Conservation (phyloP, 1,140 invertebrate species). For the Dendrolimus punctatus region DNA sequence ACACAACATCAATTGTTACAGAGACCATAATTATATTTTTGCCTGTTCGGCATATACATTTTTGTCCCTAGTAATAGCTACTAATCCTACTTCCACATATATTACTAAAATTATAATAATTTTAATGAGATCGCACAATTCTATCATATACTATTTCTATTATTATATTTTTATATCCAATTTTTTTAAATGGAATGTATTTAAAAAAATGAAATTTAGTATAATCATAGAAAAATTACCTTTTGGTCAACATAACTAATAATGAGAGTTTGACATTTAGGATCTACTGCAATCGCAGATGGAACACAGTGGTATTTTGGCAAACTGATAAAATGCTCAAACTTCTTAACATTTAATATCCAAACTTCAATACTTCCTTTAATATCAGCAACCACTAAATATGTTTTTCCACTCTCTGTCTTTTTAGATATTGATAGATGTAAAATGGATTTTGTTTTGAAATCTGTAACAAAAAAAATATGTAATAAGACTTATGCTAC, state of each 20-base stretch:
- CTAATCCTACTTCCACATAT: too few species aligned
- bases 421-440: constrained; percentile 69
- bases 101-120: too few species aligned
- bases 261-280: constrained; percentile 71
- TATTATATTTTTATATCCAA: too few species aligned
- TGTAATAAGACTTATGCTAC: too few species aligned
- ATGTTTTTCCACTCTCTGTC: constrained; percentile 66
- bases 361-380: constrained; percentile 76
- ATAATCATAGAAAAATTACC: constrained; percentile 53
- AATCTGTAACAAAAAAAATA: constrained; percentile 45
- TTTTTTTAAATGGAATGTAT: too few species aligned
- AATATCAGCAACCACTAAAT: constrained; percentile 75
- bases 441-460: constrained; percentile 66
- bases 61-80: too few species aligned
- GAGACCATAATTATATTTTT: too few species aligned
- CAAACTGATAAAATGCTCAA: constrained; percentile 70
- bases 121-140: too few species aligned
- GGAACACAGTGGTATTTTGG: constrained; percentile 78
- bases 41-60: too few species aligned
- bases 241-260: constrained; percentile 82
- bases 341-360: constrained; percentile 52
- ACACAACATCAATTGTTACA: too few species aligned
- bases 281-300: constrained; percentile 78
- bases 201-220: not conserved
- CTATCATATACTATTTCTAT: too few species aligned